These are phyloP conservation scores for Lytechinus pictus DNA, from an alignment of 35 echinoderm and acorn worm genomes.

Conservation along the genomic window DNA sequence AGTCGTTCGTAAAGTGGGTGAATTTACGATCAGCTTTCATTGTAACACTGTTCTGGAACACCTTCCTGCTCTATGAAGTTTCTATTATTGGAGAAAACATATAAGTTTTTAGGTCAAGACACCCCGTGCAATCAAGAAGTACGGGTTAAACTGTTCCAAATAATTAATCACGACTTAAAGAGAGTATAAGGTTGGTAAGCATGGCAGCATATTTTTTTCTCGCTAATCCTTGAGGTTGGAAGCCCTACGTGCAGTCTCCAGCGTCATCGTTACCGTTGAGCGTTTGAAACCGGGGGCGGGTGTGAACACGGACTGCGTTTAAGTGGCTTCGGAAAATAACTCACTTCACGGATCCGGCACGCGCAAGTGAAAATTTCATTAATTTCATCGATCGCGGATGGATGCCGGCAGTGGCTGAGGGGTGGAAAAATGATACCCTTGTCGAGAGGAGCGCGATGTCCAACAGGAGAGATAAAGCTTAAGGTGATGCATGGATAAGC, in stretches of 20 bases:
- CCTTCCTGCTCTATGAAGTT: too few relatives aligned
- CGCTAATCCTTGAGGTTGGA: background rate
- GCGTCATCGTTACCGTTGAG: background rate
- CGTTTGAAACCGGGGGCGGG: background rate
- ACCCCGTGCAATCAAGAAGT: too few relatives aligned
- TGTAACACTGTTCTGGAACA: too few relatives aligned
- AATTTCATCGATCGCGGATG: slow-evolving; percentile 50
- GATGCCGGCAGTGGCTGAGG: slow-evolving; percentile 53
- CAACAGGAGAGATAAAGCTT: slow-evolving; percentile 29
- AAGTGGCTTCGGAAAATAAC: slow-evolving; percentile 59
- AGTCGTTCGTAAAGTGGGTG: too few relatives aligned
- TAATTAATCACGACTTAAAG: background rate
- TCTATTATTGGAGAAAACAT: too few relatives aligned
- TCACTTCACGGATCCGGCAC: slow-evolving; percentile 55
- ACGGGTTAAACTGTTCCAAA: background rate
- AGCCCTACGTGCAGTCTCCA: background rate
- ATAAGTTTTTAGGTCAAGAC: too few relatives aligned
- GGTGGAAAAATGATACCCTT: slow-evolving; percentile 53
- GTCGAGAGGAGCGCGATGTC: slow-evolving; percentile 44
- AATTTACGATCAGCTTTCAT: too few relatives aligned
- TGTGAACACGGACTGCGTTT: slow-evolving; percentile 43
- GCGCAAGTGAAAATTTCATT: slow-evolving; percentile 57
- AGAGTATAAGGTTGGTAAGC: background rate
- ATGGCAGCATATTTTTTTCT: background rate
- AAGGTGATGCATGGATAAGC: slow-evolving; percentile 38